Base-by-base conservation (phyloP, 2,113 vertebrate genomes). In the Limnothrissa miodon region DNA sequence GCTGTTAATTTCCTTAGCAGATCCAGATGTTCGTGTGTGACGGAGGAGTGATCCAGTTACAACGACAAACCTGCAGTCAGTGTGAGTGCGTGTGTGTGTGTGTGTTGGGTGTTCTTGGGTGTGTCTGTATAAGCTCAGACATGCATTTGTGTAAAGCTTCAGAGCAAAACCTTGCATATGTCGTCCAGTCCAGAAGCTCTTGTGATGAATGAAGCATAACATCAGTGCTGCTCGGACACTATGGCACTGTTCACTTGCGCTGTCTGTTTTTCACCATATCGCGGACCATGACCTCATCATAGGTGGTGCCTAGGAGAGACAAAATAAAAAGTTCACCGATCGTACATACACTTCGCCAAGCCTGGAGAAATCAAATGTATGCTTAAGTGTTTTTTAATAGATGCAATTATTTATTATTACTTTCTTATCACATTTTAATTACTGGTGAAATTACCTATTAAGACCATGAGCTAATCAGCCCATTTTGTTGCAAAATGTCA, bases 21-120 rank as follows among this genome's bases (percentile, higher is more conserved):
- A 93, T 90, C 91, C 93, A 95, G 93, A 94, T 94, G 92, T 91
- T 88, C 85, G 82, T 87, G 78, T 87, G 84, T 89, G 90, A 90
- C 86, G 86, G 84, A 88, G 83, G 48, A 83, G 80, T 66, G 48
- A 84, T 92, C 80, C 0, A 78, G 85, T 91, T 90, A 90, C 88
- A 29, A 15, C 21, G 89, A 83, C 53, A 21, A 33, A 79, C 39
- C 59, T 74, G 85, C 83, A 86, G 84, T 87, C 53, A 19, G 25
- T 86, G 80, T 87, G 46, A 6, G 78, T 85, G 83, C 78, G 21
- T 42, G 83, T 53, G 74, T 39, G 81, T 46, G 53, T n/a, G 39
- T 39, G 19, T 10, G 29, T 6, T 29, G 33, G 80, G 33, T 39
- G 80, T 33, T 25, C 9, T 29, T 70, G 62, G 62, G 62, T 29